These are phyloP conservation scores for Phalacrocorax carbo DNA, from an alignment of 2,113 vertebrate genomes.

Conservation along the genomic window DNA sequence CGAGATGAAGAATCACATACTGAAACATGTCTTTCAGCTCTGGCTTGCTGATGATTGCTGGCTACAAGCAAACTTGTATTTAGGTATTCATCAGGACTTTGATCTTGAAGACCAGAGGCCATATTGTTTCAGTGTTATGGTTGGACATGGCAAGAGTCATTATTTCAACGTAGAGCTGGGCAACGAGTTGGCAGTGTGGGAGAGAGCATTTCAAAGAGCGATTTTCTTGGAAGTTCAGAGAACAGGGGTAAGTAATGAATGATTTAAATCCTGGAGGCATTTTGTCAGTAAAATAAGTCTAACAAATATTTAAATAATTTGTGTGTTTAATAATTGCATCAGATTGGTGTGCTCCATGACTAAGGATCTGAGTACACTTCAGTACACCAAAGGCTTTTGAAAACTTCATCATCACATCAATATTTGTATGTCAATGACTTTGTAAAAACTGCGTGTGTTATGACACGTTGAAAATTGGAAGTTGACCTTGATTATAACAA, in stretches of 20 bases:
- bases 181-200: slow-evolving; percentile 86
- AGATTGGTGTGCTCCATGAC: background rate
- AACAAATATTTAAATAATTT: background rate
- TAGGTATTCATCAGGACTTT: slow-evolving; percentile 84
- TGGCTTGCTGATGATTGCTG: slow-evolving; percentile 89
- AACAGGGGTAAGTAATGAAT: slow-evolving; percentile 80
- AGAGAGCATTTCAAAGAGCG: slow-evolving; percentile 91
- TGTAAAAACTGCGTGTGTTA: background rate
- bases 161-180: slow-evolving; percentile 88
- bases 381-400: background rate
- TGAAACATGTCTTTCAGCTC: slow-evolving; percentile 77
- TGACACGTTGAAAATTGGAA: background rate
- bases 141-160: slow-evolving; percentile 85
- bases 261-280: background rate
- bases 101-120: slow-evolving; percentile 82
- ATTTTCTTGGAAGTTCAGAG: slow-evolving; percentile 92
- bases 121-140: slow-evolving; percentile 88
- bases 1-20: slow-evolving; percentile 31
- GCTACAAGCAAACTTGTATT: slow-evolving; percentile 85
- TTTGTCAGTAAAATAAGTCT: background rate
- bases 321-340: background rate
- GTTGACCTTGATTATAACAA: background rate
- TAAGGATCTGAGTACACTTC: background rate
- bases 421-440: background rate
- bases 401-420: background rate